Percentiles rank a stretch among this genome's conserved stretches.
Evolutionary conservation across 2,113 vertebrate species (phyloP).

Genomic region (Empidonax traillii): DNA sequence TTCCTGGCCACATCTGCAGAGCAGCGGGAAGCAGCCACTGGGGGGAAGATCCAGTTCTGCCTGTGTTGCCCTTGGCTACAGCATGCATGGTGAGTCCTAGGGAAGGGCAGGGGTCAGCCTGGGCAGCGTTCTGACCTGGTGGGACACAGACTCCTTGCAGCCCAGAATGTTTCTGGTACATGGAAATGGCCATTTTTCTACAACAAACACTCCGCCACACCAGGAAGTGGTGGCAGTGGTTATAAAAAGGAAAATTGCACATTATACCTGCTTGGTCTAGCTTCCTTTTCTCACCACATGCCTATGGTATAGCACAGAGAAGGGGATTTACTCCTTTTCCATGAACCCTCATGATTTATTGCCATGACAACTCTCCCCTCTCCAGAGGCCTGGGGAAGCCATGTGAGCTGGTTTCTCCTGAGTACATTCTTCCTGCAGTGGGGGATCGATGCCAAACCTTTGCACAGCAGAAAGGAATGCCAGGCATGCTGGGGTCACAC

Average conservation of each 20-base stretch:
- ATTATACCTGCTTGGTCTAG: not conserved
- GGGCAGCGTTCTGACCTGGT: not conserved
- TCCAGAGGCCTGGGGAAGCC: not conserved
- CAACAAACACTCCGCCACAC: not conserved
- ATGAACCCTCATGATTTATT: conserved; percentile 44
- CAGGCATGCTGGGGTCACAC: conserved; percentile 74
- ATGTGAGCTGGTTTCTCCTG: conserved; percentile 31
- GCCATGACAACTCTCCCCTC: conserved; percentile 56
- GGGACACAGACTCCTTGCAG: not conserved
- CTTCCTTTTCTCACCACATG: not conserved
- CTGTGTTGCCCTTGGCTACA: not conserved
- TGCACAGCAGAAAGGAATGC: conserved; percentile 84
- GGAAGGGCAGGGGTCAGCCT: not conserved
- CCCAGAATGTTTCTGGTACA: not conserved
- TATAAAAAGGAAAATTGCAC: not conserved
- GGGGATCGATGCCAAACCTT: conserved; percentile 73
- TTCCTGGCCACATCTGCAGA: not conserved
- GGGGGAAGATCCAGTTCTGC: not conserved
- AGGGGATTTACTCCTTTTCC: conserved; percentile 6
- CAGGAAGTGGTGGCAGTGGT: not conserved
- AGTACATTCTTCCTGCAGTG: conserved; percentile 43
- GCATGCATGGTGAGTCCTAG: fast-evolving
- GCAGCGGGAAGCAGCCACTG: not conserved
- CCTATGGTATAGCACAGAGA: not conserved
- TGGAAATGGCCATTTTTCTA: not conserved